Percentiles rank a stretch among this genome's conserved stretches.
Conservation (phyloP, 2,797 vertebrate genomes). For the Netta rufina region DNA sequence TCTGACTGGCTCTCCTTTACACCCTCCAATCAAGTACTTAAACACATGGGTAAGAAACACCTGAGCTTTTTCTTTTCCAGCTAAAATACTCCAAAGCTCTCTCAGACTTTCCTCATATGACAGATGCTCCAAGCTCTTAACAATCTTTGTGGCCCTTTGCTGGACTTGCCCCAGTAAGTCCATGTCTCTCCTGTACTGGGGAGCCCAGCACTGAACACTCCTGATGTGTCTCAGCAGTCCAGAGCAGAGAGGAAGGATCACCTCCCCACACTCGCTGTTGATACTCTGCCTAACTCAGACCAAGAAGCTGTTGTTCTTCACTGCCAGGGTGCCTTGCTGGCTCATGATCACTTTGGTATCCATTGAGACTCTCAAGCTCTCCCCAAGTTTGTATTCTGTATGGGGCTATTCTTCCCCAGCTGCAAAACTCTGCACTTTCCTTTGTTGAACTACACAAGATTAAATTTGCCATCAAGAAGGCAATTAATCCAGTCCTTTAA, state of each 20-base stretch:
- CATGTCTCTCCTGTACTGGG: not conserved
- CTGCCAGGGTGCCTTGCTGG: not conserved
- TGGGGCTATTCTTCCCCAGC: not conserved
- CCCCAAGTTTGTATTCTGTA: not conserved
- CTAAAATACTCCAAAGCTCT: not conserved
- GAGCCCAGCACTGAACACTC: not conserved
- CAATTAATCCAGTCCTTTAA: not conserved
- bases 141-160: not conserved
- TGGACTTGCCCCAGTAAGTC: not conserved
- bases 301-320: not conserved
- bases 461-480: not conserved
- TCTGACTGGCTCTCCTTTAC: not conserved
- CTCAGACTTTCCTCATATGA: not conserved
- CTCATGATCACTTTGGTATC: not conserved
- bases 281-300: not conserved
- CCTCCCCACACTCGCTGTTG: not conserved
- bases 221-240: not conserved
- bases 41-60: not conserved
- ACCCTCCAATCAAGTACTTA: not conserved
- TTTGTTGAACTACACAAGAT: not conserved
- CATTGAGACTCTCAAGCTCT: not conserved
- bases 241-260: not conserved
- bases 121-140: not conserved
- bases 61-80: not conserved
- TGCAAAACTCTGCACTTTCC: not conserved